Percentiles rank a stretch among this genome's conserved stretches.
Evolutionary conservation across 2,888 invertebrate species (phyloP).

Genomic region (Rambutsinella grinnellia): DNA sequence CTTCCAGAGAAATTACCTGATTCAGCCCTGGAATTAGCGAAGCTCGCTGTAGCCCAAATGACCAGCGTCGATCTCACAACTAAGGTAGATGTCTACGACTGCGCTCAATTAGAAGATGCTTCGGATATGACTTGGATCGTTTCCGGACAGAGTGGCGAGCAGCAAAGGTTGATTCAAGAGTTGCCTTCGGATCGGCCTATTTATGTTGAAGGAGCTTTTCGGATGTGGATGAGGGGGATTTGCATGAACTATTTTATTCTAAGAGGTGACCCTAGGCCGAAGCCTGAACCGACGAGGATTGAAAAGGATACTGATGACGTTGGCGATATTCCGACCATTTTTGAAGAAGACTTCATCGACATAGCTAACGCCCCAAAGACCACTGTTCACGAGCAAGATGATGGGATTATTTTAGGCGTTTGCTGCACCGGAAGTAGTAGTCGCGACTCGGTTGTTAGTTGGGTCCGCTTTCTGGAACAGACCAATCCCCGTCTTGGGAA

Average conservation of each 20-base stretch:
- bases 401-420: constrained; percentile 87
- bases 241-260: constrained; percentile 87
- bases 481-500: constrained; percentile 81
- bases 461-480: constrained; percentile 85
- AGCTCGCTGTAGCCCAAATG: constrained; percentile 86
- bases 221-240: constrained; percentile 82
- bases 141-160: constrained; percentile 85
- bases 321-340: constrained; percentile 67
- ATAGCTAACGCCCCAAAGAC: constrained; percentile 68
- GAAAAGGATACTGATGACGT: constrained; percentile 75
- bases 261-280: constrained; percentile 77
- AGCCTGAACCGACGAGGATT: constrained; percentile 61
- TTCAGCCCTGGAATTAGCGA: constrained; percentile 83
- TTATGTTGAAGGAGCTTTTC: constrained; percentile 87
- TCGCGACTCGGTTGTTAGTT: constrained; percentile 92
- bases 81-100: constrained; percentile 76
- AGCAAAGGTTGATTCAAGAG: constrained; percentile 78
- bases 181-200: constrained; percentile 77
- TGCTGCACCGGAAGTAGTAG: constrained; percentile 93
- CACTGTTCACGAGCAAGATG: constrained; percentile 91
- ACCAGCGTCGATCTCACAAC: constrained; percentile 84
- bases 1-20: constrained; percentile 83
- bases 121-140: constrained; percentile 93
- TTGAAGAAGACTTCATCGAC: constrained; percentile 65
- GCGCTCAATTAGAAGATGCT: constrained; percentile 78